Base-by-base conservation (phyloP, 2,797 vertebrate genomes). In the Dendrocincla tyrannina region DNA sequence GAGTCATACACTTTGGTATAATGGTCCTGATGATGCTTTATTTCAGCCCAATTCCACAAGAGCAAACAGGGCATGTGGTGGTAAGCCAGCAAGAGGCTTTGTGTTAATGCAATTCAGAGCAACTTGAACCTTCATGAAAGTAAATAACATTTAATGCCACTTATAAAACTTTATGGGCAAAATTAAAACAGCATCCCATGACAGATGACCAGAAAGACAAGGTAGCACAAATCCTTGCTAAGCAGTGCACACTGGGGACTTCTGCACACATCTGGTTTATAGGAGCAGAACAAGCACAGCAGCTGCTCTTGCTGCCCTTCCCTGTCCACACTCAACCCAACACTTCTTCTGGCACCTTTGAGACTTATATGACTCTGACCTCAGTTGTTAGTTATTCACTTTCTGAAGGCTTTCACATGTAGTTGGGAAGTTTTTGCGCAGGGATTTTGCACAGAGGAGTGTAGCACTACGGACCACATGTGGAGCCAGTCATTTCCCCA, bases 391-490 rank as follows among this genome's bases (percentile, higher is more conserved):
- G 32, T 50, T 52, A 32, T 33, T 32, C 49, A 37, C 39, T 3
- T 35, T 25, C 30, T 47, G 37, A 44, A 28, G 16, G 32, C 37
- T 59, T 62, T 74, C 0, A 1, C 11, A 2, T 4, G 3, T 13
- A 8, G 7, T 33, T 1, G 2, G 59, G 39, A 81, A 84, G 37
- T 2, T 59, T 53, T 35, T 75, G 41, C 32, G 75, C 4, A 1
- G 5, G 32, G 47, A 41, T 68, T 62, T 75, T 75, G 62, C 49
- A 49, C 15, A 30, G 32, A 44, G 33, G 35, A 55, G 8, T 1
- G 30, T 11, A 33, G 33, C 1, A 2, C 28, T 72, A 25, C 41
- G 30, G 35, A 13, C 23, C 17, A 13, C 0, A 1, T 1, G 16
- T 41, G 5, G 28, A 85, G 23, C 33, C 5, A 1, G 11, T 77